Conservation (phyloP, 2,888 invertebrate species). For the Tenthredo mesomela region DNA sequence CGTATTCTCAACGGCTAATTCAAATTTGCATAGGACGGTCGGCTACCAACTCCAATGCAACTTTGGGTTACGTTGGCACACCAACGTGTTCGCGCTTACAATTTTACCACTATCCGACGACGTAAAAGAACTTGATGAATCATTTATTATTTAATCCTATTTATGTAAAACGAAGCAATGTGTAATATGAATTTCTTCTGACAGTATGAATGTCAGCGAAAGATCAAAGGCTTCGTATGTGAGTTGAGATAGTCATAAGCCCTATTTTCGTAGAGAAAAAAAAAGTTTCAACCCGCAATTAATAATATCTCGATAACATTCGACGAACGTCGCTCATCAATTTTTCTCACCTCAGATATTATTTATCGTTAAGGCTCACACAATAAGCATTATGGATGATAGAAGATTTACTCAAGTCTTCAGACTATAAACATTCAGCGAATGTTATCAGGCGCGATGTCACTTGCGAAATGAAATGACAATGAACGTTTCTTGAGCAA, state of each 20-base stretch:
- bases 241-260: neutral
- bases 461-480: slow-evolving; percentile 4
- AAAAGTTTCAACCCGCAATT: neutral
- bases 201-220: neutral
- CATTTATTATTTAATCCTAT: slow-evolving; percentile 20
- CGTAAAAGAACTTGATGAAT: slow-evolving; percentile 34
- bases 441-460: neutral
- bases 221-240: neutral
- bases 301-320: neutral
- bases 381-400: neutral
- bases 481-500: slow-evolving; percentile 21
- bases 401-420: neutral
- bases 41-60: slow-evolving; percentile 5
- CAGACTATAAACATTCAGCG: neutral
- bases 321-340: neutral
- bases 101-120: slow-evolving; percentile 9
- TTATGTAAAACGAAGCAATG: neutral
- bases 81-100: neutral
- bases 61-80: slow-evolving; percentile 7
- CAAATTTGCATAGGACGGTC: slow-evolving; percentile 22
- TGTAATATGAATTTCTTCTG: slow-evolving; percentile 11
- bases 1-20: neutral
- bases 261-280: neutral
- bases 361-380: neutral
- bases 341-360: neutral